Evolutionary conservation across 1,140 invertebrate species (phyloP), one percentile per base, ranked within the genome.

Genomic region (Charaxes varanes): DNA sequence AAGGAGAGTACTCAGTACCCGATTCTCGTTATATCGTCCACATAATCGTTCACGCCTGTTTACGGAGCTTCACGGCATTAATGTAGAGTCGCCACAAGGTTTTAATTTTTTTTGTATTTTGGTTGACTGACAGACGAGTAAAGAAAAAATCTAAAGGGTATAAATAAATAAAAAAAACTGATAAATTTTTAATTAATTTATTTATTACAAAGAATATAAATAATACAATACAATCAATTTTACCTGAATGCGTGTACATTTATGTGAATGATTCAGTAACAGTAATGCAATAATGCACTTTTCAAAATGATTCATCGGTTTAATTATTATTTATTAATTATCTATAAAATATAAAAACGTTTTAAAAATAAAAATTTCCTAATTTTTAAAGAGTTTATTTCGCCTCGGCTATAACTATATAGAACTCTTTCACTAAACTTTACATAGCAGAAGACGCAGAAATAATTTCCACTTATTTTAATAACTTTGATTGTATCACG

Each of bases 161-260:
- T n/a, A n/a, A n/a, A n/a, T n/a, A n/a, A n/a, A n/a, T 53, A 27
- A 58, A 56, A 53, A 55, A 58, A 45, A 51, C 52, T 36, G 52
- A 60, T 49, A 45, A 44, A 44, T 50, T 59, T 44, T 34, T 37
- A 36, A n/a, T 32, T 21, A 64, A 66, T 62, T 55, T 51, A 51
- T 70, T 70, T 66, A 66, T 65, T 67, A 64, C 59, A 73, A 71
- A 68, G 64, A 67, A 70, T 71, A 74, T 72, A 72, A 80, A 77
- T 71, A 66, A 73, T 72, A 68, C 26, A 43, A 34, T 51, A 46
- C 43, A 37, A 32, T 41, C 30, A 46, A 34, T 40, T 45, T 40
- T 19, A 46, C 22, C 21, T 40, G 43, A 40, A 34, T 47, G 24
- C 32, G 35, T 41, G 44, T 47, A 47, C 37, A 47, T 26, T 38